Base-by-base conservation (phyloP, 1,140 invertebrate species). In the Copidosoma floridanum region DNA sequence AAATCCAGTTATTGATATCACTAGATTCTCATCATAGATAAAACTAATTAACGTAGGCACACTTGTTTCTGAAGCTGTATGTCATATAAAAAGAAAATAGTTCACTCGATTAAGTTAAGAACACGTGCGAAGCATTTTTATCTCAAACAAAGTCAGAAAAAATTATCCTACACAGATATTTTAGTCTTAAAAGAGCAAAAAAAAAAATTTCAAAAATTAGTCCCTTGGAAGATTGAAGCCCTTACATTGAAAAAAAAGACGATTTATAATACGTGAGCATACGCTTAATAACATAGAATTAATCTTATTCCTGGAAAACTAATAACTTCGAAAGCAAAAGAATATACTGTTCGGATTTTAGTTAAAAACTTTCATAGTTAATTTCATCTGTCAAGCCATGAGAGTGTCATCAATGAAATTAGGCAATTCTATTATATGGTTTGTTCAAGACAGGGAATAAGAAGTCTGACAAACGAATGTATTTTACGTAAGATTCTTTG, bases 391-490 rank as follows among this genome's bases (percentile, higher is more conserved):
- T 46, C 46, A 5, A 65, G 43, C 1, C 57, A 41, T 4, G 64
- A 72, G 51, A 66, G 52, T 1, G 55, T 72, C 0, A 37, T 73
- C 10, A 69, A 66, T 44, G 66, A 70, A 20, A 20, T 71, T 2
- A 14, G 51, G 48, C 65, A 69, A 37, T 47, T 26, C 40, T 71
- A 59, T 59, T 70, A 61, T 55, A 69, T 71, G 14, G 21, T 56
- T 3, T 35, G 50, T 11, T 27, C 65, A 8, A 29, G 68, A 8
- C 23, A 46, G 24, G 51, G 54, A 2, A 18, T 71, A 2, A 16
- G 27, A 7, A 21, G 12, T 1, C 24, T 59, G 11, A 5, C 18
- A 1, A n/a, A 40, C n/a, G 5, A 29, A 1, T 64, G 62, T 32
- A 35, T 16, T 1, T 2, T 43, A 1, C 60, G 56, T 26, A 27